These are phyloP conservation scores for Geothlypis trichas DNA, from an alignment of 2,113 vertebrate species.

Conservation along the genomic window DNA sequence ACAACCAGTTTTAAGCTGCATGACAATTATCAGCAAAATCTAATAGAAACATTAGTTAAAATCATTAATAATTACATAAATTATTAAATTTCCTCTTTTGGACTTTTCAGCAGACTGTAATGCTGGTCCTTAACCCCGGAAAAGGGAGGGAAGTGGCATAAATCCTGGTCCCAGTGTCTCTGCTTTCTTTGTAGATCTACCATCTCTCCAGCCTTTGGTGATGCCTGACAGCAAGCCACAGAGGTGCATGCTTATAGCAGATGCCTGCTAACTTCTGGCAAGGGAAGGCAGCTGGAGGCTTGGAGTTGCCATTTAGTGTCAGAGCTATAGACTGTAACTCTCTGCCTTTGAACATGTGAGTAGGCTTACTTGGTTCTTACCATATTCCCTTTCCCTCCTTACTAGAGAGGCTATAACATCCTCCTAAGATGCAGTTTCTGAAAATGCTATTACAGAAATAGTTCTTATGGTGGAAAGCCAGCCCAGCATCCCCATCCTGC, in stretches of 20 bases:
- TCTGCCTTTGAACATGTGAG: neutral
- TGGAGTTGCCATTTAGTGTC: neutral
- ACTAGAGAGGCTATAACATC: neutral
- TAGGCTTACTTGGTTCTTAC: neutral
- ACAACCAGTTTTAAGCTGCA: neutral
- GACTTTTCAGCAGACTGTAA: neutral
- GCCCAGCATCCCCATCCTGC: neutral
- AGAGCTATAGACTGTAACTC: neutral
- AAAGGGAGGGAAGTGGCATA: rapidly evolving
- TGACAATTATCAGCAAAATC: neutral
- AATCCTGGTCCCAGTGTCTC: neutral
- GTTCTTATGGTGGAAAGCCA: neutral
- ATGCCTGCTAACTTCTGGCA: neutral
- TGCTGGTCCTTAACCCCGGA: neutral
- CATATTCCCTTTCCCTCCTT: neutral
- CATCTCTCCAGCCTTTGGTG: neutral
- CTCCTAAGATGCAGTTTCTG: neutral
- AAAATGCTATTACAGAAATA: neutral
- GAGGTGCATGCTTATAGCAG: neutral
- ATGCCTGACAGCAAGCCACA: neutral
- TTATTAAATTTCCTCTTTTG: neutral
- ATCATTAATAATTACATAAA: neutral
- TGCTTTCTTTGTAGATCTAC: neutral
- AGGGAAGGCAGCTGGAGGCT: neutral
- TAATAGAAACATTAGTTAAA: neutral